These are phyloP conservation scores for Albula goreensis DNA, from an alignment of 2,113 vertebrate genomes.

Conservation along the genomic window DNA sequence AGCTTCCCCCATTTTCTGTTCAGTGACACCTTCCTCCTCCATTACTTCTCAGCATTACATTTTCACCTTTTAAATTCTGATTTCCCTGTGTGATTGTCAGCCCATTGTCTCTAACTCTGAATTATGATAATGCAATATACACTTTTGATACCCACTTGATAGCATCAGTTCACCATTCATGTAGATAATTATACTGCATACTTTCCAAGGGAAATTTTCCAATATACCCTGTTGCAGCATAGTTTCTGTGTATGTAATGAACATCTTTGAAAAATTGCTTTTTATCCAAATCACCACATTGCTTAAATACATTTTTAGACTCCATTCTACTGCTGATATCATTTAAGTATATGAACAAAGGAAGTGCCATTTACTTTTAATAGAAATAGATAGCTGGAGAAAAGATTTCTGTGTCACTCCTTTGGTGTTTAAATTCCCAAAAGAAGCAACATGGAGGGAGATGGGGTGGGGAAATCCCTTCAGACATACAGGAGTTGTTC, in stretches of 20 bases:
- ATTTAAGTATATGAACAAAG: no score
- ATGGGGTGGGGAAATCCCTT: not conserved
- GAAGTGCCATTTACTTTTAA: no score
- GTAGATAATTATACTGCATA: not conserved
- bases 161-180: not conserved
- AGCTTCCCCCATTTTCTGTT: no score
- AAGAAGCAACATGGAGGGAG: not conserved
- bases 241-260: no score
- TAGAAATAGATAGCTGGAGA: no score
- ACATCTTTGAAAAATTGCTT: no score
- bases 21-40: not conserved
- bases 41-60: not conserved
- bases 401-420: not conserved
- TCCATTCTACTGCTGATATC: no score
- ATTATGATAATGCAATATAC: not conserved
- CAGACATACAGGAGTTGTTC: not conserved
- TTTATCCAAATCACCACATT: no score
- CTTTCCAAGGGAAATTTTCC: not conserved
- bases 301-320: no score
- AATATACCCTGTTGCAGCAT: no score
- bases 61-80: not conserved
- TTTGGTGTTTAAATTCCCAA: not conserved
- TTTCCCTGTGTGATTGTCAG: not conserved
- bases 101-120: not conserved
- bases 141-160: not conserved